Evolutionary conservation across 2,888 invertebrate genomes (phyloP).

Genomic region (Rapana venosa): DNA sequence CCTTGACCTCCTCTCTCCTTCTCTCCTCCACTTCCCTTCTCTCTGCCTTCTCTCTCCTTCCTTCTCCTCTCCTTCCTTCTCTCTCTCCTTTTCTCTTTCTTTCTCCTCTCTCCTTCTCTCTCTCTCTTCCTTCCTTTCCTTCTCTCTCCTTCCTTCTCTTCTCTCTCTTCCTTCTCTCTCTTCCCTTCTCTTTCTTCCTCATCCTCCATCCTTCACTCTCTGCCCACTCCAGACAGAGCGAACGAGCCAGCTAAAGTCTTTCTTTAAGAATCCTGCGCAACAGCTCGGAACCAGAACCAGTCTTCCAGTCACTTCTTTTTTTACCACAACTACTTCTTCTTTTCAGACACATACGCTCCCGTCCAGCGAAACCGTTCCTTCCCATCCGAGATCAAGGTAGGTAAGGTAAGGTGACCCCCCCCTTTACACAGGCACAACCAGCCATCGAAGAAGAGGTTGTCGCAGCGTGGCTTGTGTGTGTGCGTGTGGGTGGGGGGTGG

Average conservation of each 20-base stretch:
- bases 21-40: neutral
- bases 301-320: no score
- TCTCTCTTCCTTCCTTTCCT: neutral
- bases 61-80: neutral
- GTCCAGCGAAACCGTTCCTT: no score
- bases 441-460: no score
- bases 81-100: neutral
- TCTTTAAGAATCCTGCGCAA: neutral
- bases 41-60: no score
- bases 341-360: no score
- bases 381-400: no score
- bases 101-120: neutral
- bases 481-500: no score
- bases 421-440: no score
- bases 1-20: neutral
- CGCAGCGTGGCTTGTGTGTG: no score
- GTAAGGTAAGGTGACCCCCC: no score
- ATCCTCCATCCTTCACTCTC: neutral
- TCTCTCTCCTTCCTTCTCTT: no score
- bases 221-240: neutral
- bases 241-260: neutral
- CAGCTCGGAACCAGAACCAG: neutral
- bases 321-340: no score
- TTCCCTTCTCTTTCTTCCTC: neutral
- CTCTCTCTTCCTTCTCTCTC: neutral